Percentiles rank a stretch among this genome's conserved stretches.
These are phyloP conservation scores for Pardalotus punctatus DNA, from an alignment of 2,113 vertebrate species.

Conservation along the genomic window DNA sequence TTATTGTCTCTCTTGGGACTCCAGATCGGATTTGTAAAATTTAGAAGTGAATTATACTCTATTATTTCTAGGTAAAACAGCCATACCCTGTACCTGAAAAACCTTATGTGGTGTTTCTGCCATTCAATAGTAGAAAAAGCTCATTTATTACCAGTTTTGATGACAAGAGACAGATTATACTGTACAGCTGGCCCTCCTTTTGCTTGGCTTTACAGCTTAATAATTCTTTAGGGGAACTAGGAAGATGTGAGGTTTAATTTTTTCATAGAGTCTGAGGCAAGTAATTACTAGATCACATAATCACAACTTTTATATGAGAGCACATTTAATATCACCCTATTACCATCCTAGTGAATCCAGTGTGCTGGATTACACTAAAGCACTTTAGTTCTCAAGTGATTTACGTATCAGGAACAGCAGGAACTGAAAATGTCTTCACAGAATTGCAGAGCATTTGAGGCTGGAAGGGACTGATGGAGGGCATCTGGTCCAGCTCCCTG, in stretches of 20 bases:
- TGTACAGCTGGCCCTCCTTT: background rate
- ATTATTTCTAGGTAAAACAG: background rate
- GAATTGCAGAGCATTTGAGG: background rate
- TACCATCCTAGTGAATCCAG: background rate
- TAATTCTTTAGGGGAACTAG: background rate
- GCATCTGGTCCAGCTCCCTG: background rate
- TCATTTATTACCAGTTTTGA: background rate
- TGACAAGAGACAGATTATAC: background rate
- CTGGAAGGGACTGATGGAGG: background rate
- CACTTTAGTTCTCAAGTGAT: background rate
- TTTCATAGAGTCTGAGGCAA: background rate
- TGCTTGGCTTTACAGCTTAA: background rate
- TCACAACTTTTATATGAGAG: background rate
- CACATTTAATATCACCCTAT: background rate
- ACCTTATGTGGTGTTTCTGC: background rate
- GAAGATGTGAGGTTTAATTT: background rate
- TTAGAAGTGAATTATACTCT: background rate
- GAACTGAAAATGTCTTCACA: background rate
- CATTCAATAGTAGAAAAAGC: background rate
- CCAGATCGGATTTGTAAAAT: background rate
- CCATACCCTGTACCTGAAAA: background rate
- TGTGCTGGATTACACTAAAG: background rate
- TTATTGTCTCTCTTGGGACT: background rate
- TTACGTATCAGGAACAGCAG: background rate
- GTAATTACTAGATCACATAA: background rate